Base-by-base conservation (phyloP, 2,888 invertebrate species). In the Limnephilus marmoratus region DNA sequence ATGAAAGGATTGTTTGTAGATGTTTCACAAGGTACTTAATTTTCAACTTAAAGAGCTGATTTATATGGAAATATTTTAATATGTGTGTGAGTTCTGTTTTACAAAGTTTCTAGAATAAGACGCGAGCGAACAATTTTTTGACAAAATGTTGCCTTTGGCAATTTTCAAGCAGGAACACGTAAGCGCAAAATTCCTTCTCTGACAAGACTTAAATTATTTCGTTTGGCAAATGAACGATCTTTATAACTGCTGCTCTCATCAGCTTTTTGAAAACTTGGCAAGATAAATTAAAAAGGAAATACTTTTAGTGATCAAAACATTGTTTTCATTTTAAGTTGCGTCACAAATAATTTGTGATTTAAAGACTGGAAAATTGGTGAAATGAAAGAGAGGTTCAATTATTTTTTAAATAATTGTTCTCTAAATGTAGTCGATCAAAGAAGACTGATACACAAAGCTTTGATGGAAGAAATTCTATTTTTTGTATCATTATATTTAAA, bases 51-150 rank as follows among this genome's bases (percentile, higher is more conserved):
- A 82, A 82, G 31, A 18, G 29, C 31, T 82, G 82, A 82, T 34
- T 34, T 82, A 34, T 68, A 68, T 68, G 34, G 82, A 82, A 18
- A 82, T 34, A 82, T 82, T 82, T 82, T 82, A 82, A 82, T 82
- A 82, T 15, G 24, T 4, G 9, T 68, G 31, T 31, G 82, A 31
- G 34, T 34, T 34, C 82, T 82, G 82, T 18, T 34, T 13, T 15
- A 11, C 15, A 82, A 82, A 82, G 34, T 82, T 34, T 82, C 82
- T 13, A 34, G 18, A 31, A n/a, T 68, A 24, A 24, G 68, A 68
- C 9, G 68, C 24, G 68, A 24, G 68, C 24, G 24, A 68, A n/a
- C 0, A 24, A 2, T 24, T 68, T 68, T 68, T 68, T 68, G 68
- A 24, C 24, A 68, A 24, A 68, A 24, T 68, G 68, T 68, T 18